A percentile compares a stretch with the other conserved stretches of the same genome.
Conservation (phyloP, 2,888 invertebrate genomes). For the Archips crataeganus region DNA sequence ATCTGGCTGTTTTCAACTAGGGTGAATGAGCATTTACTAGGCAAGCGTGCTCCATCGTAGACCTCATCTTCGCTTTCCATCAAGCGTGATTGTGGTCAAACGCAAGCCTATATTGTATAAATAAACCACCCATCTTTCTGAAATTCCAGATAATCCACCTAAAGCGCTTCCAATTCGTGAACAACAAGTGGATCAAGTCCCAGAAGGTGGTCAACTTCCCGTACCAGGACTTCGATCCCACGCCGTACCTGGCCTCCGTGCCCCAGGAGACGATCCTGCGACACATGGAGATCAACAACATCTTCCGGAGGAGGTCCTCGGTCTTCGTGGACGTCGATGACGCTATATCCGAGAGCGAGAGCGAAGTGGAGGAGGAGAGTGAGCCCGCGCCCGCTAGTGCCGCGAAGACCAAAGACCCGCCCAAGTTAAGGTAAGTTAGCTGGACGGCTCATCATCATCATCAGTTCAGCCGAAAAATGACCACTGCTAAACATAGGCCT, state of each 20-base stretch:
- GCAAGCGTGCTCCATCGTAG: too few relatives aligned
- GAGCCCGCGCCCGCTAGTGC: slow-evolving; percentile 24
- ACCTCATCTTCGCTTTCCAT: too few relatives aligned
- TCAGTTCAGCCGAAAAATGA: too few relatives aligned
- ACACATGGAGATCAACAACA: slow-evolving; percentile 83
- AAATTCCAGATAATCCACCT: slow-evolving; percentile 92
- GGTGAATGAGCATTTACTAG: too few relatives aligned
- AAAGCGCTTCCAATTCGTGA: slow-evolving; percentile 96
- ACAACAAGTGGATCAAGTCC: slow-evolving; percentile 97
- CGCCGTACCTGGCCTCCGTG: slow-evolving; percentile 93
- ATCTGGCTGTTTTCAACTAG: too few relatives aligned
- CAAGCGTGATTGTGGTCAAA: too few relatives aligned
- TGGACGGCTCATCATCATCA: too few relatives aligned
- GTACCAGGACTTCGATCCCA: slow-evolving; percentile 94
- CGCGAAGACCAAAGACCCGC: slow-evolving; percentile 35
- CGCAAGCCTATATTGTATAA: too few relatives aligned
- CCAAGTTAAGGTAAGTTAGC: slow-evolving; percentile 31
- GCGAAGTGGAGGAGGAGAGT: slow-evolving; percentile 50
- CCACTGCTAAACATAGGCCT: too few relatives aligned
- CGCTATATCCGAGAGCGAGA: slow-evolving; percentile 62
- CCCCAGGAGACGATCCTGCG: slow-evolving; percentile 91
- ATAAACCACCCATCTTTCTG: not conserved
- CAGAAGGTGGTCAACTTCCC: slow-evolving; percentile 97
- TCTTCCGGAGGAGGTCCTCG: too few relatives aligned
- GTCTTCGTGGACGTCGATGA: slow-evolving; percentile 52